Evolutionary conservation across 2,888 invertebrate genomes (phyloP).

Genomic region (Heteromurus nitidus): DNA sequence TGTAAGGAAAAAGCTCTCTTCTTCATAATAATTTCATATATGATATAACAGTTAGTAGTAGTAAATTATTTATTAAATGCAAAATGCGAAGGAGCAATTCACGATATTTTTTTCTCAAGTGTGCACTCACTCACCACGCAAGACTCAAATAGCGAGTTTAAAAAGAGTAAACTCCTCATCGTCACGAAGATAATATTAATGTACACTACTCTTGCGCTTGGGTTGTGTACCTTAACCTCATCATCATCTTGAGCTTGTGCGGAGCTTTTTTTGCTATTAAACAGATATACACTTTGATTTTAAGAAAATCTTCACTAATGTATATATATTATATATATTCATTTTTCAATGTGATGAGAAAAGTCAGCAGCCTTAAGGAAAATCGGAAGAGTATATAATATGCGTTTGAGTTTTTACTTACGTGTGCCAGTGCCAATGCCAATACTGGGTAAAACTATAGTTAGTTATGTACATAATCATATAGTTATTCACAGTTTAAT

Average conservation of each 20-base stretch:
- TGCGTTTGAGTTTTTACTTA: no score
- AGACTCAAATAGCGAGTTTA: neutral
- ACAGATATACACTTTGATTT: slow-evolving; percentile 10
- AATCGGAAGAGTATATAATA: no score
- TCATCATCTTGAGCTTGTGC: slow-evolving; percentile 44
- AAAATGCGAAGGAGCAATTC: slow-evolving; percentile 11
- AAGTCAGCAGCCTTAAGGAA: slow-evolving; percentile 1
- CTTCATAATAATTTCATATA: neutral
- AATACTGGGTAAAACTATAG: no score
- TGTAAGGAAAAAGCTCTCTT: neutral
- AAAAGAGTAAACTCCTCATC: slow-evolving; percentile 32
- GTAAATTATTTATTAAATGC: slow-evolving; percentile 18
- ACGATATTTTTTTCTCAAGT: neutral
- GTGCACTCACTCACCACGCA: neutral
- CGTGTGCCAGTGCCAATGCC: no score
- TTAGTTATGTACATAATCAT: slow-evolving; percentile 11
- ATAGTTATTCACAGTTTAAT: no score
- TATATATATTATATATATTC: neutral
- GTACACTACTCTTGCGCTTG: no score
- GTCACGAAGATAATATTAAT: slow-evolving; percentile 43
- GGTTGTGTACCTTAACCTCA: slow-evolving; percentile 35
- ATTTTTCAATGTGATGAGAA: neutral
- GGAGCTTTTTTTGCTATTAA: slow-evolving; percentile 18
- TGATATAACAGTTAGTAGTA: slow-evolving; percentile 26
- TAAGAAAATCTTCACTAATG: neutral